Conservation (phyloP, 2,113 vertebrate genomes). For the Takifugu flavidus region DNA sequence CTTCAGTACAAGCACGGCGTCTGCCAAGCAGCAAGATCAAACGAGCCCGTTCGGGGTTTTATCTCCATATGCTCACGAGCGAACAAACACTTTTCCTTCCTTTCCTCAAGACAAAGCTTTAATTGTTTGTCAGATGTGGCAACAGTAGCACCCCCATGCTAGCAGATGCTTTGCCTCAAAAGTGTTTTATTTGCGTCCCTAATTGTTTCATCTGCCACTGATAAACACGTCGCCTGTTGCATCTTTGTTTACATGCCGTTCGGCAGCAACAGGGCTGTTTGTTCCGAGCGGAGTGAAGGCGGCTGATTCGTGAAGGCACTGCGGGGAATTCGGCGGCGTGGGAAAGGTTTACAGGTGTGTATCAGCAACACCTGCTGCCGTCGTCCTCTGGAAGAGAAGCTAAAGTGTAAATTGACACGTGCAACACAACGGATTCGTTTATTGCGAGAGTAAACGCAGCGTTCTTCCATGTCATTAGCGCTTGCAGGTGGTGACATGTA, state of each 20-base stretch:
- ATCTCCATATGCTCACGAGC: conserved; percentile 7
- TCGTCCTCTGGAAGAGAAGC: conserved; percentile 18
- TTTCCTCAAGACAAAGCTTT: conserved; percentile 21
- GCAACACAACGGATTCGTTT: background rate
- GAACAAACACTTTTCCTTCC: conserved; percentile 3
- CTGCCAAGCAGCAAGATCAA: conserved; percentile 32
- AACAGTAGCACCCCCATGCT: conserved; percentile 1
- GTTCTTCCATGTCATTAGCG: conserved; percentile 3
- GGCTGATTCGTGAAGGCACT: conserved; percentile 30
- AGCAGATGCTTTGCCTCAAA: conserved; percentile 45
- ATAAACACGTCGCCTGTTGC: conserved; percentile 65
- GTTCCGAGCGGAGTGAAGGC: conserved; percentile 25
- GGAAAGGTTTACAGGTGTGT: conserved; percentile 66
- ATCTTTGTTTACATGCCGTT: conserved; percentile 64
- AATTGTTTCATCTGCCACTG: conserved; percentile 60
- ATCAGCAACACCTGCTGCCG: conserved; percentile 52
- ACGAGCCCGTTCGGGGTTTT: conserved; percentile 15
- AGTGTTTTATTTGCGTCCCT: conserved; percentile 54
- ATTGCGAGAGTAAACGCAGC: conserved; percentile 3
- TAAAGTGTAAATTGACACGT: conserved; percentile 28
- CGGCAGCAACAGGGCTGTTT: conserved; percentile 24
- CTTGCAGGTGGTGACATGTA: background rate
- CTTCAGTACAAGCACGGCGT: background rate
- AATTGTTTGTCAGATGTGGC: conserved; percentile 41
- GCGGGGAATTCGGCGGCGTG: conserved; percentile 33